Base-by-base conservation (phyloP, 1,140 invertebrate genomes). In the Gryon sp. region DNA sequence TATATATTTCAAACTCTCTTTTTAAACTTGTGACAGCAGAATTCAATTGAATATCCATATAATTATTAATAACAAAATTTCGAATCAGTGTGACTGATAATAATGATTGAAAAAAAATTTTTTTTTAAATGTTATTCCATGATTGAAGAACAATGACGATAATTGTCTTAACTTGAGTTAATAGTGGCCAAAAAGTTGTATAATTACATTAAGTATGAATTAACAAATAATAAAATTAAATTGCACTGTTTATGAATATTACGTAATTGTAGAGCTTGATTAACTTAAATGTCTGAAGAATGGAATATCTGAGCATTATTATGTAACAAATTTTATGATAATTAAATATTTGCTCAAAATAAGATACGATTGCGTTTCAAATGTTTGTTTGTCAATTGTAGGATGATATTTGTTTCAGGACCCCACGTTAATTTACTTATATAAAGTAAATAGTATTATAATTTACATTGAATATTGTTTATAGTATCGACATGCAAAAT, bases 311-410 rank as follows among this genome's bases (percentile, higher is more conserved):
- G n/a, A 20, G 16, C 59, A 30, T 40, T 43, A 48, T 68, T 55
- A 57, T 68, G 50, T 20, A 68, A 68, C 8, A 19, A 19, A 55
- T 55, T n/a, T 68, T 68, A 55, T 48, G 63, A 57, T 18, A 46
- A 66, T 57, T 57, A 36, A 68, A 55, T 48, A 68, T 68, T 63
- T 52, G 59, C 40, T 40, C 59, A 9, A 50, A 50, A 22, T 63
- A 28, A 63, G 22, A 8, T 16, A 7, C 8, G 32, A 40, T 50
- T 38, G 20, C 32, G 59, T 50, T 38, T 50, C 24, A 41, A 50
- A 41, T 60, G 24, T 62, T 48, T 62, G 38, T 53, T 46, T 45
- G 7, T n/a, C 20, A 15, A 34, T 16, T 38, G 43, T 14, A 19
- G 34, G 32, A 4, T 19, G 40, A 16, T 52, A 36, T 52, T 52